Conservation (phyloP, 2,113 vertebrate genomes). For the Siniperca chuatsi region DNA sequence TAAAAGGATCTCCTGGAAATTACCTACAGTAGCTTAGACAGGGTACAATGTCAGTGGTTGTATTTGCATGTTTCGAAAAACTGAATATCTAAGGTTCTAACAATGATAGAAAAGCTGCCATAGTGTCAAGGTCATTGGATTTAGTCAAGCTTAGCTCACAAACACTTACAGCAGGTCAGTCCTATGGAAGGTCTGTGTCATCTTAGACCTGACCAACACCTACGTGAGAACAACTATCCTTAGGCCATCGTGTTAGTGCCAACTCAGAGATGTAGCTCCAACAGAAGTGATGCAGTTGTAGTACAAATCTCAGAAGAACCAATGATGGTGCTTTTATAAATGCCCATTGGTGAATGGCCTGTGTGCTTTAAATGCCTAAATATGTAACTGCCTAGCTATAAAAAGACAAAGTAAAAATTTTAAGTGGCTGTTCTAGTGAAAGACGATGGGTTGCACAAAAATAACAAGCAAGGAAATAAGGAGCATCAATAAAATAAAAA, state of each 20-base stretch:
- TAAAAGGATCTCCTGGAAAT: background rate
- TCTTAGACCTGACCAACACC: background rate
- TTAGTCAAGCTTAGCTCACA: background rate
- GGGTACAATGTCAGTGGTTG: background rate
- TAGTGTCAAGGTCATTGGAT: background rate
- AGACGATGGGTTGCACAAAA: background rate
- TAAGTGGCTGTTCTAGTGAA: background rate
- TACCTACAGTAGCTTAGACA: background rate
- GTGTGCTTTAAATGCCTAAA: background rate
- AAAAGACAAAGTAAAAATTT: background rate
- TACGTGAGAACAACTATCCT: background rate
- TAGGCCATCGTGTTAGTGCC: background rate
- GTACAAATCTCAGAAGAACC: conserved; percentile 4
- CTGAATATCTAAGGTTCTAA: background rate
- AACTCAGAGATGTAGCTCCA: background rate
- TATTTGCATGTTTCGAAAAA: background rate
- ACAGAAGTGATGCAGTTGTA: conserved; percentile 5
- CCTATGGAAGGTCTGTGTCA: background rate
- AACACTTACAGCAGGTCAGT: background rate
- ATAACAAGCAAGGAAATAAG: conserved; percentile 31
- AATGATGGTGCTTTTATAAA: conserved; percentile 1
- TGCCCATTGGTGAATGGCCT: background rate
- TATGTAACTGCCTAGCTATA: conserved; percentile 3
- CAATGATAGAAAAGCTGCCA: background rate
- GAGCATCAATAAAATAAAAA: background rate